Evolutionary conservation across 1,140 invertebrate species (phyloP).

Genomic region (Meteorus sp.): DNA sequence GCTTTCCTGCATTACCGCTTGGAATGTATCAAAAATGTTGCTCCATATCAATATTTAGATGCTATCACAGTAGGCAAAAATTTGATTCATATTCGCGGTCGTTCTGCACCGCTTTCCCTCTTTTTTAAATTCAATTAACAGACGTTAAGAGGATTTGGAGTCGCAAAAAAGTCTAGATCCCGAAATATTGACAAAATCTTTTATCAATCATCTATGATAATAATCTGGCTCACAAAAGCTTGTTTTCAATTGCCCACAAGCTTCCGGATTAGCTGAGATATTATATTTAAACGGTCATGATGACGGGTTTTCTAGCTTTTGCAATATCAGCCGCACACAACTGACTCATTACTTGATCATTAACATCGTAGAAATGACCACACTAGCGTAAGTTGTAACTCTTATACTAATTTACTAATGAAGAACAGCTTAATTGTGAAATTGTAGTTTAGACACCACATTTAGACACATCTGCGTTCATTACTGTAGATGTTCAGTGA

Average conservation of each 20-base stretch:
- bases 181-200: slow-evolving; percentile 17
- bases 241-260: slow-evolving; percentile 20
- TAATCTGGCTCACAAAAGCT: slow-evolving; percentile 5
- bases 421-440: background rate
- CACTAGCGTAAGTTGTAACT: slow-evolving; percentile 29
- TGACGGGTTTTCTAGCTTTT: slow-evolving; percentile 43
- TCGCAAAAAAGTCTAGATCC: slow-evolving; percentile 39
- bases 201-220: background rate
- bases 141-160: slow-evolving; percentile 48
- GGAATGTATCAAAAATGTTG: slow-evolving; percentile 35
- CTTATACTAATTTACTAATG: slow-evolving; percentile 20
- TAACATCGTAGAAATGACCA: slow-evolving; percentile 24
- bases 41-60: slow-evolving; percentile 1
- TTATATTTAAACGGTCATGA: slow-evolving; percentile 20
- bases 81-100: background rate
- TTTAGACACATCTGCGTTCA: too few relatives aligned
- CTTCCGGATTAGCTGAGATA: slow-evolving; percentile 23
- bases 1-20: slow-evolving; percentile 43
- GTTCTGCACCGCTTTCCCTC: background rate
- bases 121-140: background rate
- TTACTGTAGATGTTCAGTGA: too few relatives aligned
- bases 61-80: background rate
- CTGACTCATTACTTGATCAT: slow-evolving; percentile 39
- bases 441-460: background rate
- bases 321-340: slow-evolving; percentile 56